Conservation (phyloP, 2,888 invertebrate genomes). For the Cremastinae sp. region DNA sequence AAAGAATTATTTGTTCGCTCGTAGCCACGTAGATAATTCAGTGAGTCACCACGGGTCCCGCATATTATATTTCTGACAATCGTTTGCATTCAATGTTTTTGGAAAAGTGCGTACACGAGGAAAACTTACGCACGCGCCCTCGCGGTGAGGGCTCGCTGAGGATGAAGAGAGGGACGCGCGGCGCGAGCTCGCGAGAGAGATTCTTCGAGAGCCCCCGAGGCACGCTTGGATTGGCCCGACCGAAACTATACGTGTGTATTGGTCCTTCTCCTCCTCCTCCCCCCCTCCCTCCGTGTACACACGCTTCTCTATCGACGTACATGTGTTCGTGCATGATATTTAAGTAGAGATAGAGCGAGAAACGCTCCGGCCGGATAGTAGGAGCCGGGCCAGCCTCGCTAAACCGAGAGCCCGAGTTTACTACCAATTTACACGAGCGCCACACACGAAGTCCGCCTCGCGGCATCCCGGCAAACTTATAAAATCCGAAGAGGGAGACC, state of each 20-base stretch:
- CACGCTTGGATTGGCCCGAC: slow-evolving; percentile 19
- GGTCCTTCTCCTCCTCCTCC: too few relatives aligned
- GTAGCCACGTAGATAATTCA: slow-evolving; percentile 33
- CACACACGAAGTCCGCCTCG: slow-evolving; percentile 54
- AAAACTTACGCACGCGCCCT: slow-evolving; percentile 62
- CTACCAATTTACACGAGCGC: slow-evolving; percentile 61
- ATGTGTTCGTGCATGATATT: slow-evolving; percentile 27
- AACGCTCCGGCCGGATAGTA: slow-evolving; percentile 34
- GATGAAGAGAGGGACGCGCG: too few relatives aligned
- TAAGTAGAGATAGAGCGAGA: slow-evolving; percentile 48
- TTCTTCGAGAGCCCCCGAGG: slow-evolving; percentile 22
- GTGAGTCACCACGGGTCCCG: not conserved
- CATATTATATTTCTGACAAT: slow-evolving; percentile 14
- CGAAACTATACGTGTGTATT: not conserved
- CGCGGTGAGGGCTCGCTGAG: slow-evolving; percentile 14
- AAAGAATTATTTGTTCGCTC: slow-evolving; percentile 13
- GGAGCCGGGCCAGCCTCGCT: slow-evolving; percentile 46
- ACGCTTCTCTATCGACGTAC: not conserved
- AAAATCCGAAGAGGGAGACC: slow-evolving; percentile 21
- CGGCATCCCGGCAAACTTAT: slow-evolving; percentile 12
- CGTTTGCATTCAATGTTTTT: slow-evolving; percentile 72
- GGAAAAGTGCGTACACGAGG: slow-evolving; percentile 72
- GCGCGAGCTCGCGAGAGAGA: slow-evolving; percentile 27
- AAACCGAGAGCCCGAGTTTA: slow-evolving; percentile 50
- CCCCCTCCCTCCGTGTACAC: too few relatives aligned